A percentile compares a stretch with the other conserved stretches of the same genome.
Conservation (phyloP, 2,888 invertebrate genomes). For the Athalia circularis region DNA sequence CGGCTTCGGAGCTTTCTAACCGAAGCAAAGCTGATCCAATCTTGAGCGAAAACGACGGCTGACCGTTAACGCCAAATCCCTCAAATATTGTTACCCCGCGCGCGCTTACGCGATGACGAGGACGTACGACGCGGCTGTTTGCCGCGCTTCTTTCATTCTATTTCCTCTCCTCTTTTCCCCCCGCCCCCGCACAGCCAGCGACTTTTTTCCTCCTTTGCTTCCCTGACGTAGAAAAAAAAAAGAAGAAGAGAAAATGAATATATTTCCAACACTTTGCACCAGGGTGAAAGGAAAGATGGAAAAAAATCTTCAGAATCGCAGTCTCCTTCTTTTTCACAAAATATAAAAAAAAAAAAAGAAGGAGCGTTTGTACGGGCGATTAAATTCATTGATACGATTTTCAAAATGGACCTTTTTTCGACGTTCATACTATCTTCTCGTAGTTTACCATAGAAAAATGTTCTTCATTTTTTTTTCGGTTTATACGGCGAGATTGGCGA, state of each 20-base stretch:
- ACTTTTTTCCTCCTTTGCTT: background rate
- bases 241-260: slow-evolving; percentile 35
- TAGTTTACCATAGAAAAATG: too few species aligned
- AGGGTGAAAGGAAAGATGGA: background rate
- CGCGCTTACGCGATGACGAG: background rate
- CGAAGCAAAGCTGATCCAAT: slow-evolving; percentile 67
- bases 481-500: too few species aligned
- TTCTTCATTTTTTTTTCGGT: too few species aligned
- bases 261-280: slow-evolving; percentile 3
- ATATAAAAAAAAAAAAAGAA: too few species aligned
- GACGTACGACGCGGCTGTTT: background rate
- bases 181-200: too few species aligned
- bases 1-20: slow-evolving; percentile 33
- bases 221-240: slow-evolving; percentile 2
- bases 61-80: slow-evolving; percentile 71
- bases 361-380: too few species aligned
- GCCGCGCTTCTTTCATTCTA: background rate
- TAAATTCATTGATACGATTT: too few species aligned
- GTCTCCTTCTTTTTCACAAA: background rate
- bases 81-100: slow-evolving; percentile 60
- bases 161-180: background rate
- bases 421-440: too few species aligned
- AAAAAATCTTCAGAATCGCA: background rate
- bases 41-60: slow-evolving; percentile 72
- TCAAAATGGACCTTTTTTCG: too few species aligned